phyloP scores from a whole-genome alignment of 2,888 invertebrate species.

The Palloptera scutellata region DNA sequence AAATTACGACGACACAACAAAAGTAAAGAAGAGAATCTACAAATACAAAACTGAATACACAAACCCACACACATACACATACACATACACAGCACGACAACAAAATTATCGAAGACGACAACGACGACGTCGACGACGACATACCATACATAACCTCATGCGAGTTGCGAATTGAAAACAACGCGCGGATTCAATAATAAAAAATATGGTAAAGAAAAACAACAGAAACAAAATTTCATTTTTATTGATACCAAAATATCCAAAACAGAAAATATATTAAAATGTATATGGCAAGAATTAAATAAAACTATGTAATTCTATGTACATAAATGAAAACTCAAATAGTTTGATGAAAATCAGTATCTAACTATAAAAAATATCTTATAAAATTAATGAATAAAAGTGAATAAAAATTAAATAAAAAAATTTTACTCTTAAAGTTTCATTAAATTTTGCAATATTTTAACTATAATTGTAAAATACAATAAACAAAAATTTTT shows the following conservation, averaged over 20 bases:
- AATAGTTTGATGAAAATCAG: no score
- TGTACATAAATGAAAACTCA: no score
- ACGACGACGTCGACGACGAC: conserved; percentile 28
- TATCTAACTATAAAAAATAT: no score
- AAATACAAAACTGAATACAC: conserved; percentile 43
- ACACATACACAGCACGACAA: conserved; percentile 27
- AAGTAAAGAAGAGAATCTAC: conserved; percentile 37
- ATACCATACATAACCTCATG: conserved; percentile 24
- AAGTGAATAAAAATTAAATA: conserved; percentile 29
- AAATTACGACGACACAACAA: neutral
- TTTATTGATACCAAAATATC: conserved; percentile 16
- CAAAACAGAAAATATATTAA: conserved; percentile 12
- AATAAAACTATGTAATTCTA: no score
- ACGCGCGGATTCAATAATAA: no score
- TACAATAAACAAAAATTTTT: no score
- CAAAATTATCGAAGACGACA: conserved; percentile 23
- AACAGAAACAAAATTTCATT: neutral
- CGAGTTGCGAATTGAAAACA: neutral
- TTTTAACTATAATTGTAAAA: no score
- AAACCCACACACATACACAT: conserved; percentile 45
- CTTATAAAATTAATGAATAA: no score
- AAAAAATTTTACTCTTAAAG: no score
- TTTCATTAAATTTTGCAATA: no score
- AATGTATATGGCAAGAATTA: no score
- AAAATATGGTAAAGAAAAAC: no score